A percentile compares a stretch with the other conserved stretches of the same genome.
Conservation (phyloP, 2,797 vertebrate species). For the Notamacropus eugenii region DNA sequence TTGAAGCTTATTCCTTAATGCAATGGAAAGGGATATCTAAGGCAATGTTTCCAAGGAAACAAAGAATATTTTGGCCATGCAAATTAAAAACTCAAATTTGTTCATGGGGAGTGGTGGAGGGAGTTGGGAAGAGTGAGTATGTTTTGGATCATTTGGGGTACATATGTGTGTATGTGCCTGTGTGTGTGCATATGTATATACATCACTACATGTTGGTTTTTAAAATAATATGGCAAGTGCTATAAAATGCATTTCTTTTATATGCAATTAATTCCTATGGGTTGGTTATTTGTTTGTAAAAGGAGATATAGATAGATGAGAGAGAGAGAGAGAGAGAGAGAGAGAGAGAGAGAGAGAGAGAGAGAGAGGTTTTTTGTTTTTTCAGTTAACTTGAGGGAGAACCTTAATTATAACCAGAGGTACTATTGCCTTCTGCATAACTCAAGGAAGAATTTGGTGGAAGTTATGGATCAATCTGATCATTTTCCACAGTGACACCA, state of each 20-base stretch:
- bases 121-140: slow-evolving; percentile 54
- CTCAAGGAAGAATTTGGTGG: slow-evolving; percentile 70
- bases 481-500: background rate
- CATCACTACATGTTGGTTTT: too few relatives aligned
- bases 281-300: slow-evolving; percentile 83
- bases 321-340: too few relatives aligned
- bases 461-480: slow-evolving; percentile 57
- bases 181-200: slow-evolving; percentile 24
- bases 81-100: slow-evolving; percentile 86
- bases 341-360: too few relatives aligned
- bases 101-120: slow-evolving; percentile 68
- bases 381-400: slow-evolving; percentile 78
- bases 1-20: slow-evolving; percentile 81
- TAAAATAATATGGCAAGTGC: slow-evolving; percentile 72
- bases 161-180: slow-evolving; percentile 51
- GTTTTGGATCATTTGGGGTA: slow-evolving; percentile 82
- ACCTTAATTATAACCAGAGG: slow-evolving; percentile 77
- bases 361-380: too few relatives aligned
- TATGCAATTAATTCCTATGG: slow-evolving; percentile 80
- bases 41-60: slow-evolving; percentile 80
- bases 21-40: slow-evolving; percentile 72
- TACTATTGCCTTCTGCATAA: slow-evolving; percentile 70
- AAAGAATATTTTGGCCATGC: slow-evolving; percentile 84
- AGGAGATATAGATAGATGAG: background rate
- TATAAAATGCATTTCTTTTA: slow-evolving; percentile 84